Evolutionary conservation across 2,888 invertebrate genomes (phyloP).

Genomic region (Drosophila maculinotata): DNA sequence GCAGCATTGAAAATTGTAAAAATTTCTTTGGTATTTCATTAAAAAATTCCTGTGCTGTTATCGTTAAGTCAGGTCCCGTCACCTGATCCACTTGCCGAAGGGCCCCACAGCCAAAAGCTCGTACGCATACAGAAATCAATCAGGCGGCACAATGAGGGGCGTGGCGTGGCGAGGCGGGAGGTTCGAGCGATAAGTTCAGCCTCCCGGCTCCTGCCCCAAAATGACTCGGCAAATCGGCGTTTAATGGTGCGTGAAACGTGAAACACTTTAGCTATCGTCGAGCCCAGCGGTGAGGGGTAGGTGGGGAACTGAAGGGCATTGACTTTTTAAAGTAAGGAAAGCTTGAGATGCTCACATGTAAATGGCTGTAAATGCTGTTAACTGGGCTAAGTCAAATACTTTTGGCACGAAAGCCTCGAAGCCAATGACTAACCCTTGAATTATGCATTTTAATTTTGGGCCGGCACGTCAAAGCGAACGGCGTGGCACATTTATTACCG

Average conservation of each 20-base stretch:
- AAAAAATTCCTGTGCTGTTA: constrained; percentile 66
- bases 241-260: constrained; percentile 78
- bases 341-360: constrained; percentile 60
- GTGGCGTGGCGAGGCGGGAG: constrained; percentile 7
- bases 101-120: constrained; percentile 15
- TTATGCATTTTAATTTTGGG: constrained; percentile 76
- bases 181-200: constrained; percentile 34
- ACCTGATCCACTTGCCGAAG: constrained; percentile 30
- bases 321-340: constrained; percentile 42
- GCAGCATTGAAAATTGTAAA: constrained; percentile 35
- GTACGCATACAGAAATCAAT: constrained; percentile 72
- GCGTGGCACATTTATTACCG: constrained; percentile 71
- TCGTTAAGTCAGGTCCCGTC: constrained; percentile 14
- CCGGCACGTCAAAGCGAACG: constrained; percentile 61
- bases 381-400: constrained; percentile 28
- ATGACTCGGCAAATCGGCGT: constrained; percentile 75
- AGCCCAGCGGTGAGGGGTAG: background rate
- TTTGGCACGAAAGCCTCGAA: background rate
- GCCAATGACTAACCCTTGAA: constrained; percentile 55
- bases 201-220: constrained; percentile 37
- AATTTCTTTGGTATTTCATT: constrained; percentile 66
- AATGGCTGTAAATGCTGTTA: constrained; percentile 58
- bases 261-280: constrained; percentile 72
- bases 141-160: constrained; percentile 75
- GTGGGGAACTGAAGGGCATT: constrained; percentile 3